Evolutionary conservation across 2,113 vertebrate genomes (phyloP).

Genomic region (Lophius piscatorius): DNA sequence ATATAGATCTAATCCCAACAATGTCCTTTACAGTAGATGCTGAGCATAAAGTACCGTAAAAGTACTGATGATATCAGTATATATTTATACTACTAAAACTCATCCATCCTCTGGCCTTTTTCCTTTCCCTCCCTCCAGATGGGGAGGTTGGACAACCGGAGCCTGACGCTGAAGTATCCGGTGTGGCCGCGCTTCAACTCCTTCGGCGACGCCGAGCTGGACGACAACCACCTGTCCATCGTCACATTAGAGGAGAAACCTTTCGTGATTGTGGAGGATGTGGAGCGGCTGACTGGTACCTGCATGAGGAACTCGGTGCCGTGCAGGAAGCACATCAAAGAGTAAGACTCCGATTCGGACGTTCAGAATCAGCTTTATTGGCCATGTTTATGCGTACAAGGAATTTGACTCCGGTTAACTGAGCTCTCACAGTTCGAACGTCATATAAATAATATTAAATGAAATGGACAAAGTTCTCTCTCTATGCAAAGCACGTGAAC

Average conservation of each 20-base stretch:
- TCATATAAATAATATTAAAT: too few relatives aligned
- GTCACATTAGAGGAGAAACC: slow-evolving; percentile 98
- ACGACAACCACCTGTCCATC: slow-evolving; percentile 96
- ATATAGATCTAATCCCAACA: too few relatives aligned
- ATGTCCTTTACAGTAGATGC: too few relatives aligned
- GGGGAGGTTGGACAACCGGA: slow-evolving; percentile 95
- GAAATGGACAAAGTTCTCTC: too few relatives aligned
- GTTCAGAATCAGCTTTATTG: too few relatives aligned
- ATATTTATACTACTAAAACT: too few relatives aligned
- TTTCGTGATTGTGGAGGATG: slow-evolving; percentile 96
- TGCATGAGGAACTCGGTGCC: slow-evolving; percentile 97
- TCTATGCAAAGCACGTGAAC: too few relatives aligned
- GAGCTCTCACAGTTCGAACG: too few relatives aligned
- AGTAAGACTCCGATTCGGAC: slow-evolving; percentile 81
- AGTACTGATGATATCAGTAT: too few relatives aligned
- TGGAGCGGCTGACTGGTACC: slow-evolving; percentile 93
- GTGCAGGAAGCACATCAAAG: slow-evolving; percentile 93
- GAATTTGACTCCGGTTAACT: too few relatives aligned
- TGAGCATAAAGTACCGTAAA: too few relatives aligned
- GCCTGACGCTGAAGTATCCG: slow-evolving; percentile 90
- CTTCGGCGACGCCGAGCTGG: slow-evolving; percentile 88
- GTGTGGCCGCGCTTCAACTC: slow-evolving; percentile 97
- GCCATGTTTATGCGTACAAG: background rate
- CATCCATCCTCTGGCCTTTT: background rate
- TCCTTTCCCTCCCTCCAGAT: slow-evolving; percentile 80